Evolutionary conservation across 2,888 invertebrate species (phyloP), one percentile per base, ranked within the genome.

Genomic region (Gastrophysa polygoni): DNA sequence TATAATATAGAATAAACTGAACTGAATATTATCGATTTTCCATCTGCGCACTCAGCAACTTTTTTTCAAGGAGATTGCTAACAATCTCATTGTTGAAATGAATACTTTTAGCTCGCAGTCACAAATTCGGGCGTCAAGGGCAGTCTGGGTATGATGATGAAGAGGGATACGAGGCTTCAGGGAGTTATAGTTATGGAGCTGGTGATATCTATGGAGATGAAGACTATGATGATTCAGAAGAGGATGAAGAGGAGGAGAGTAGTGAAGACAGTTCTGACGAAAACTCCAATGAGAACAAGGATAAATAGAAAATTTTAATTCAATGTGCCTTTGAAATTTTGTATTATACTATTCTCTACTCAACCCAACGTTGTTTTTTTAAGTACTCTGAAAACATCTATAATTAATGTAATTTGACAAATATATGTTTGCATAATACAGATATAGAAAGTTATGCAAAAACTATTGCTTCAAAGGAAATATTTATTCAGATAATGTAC

Each of bases 41-140:
- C n/a, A n/a, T n/a, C n/a, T n/a, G n/a, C n/a, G n/a, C n/a, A n/a
- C n/a, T n/a, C n/a, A n/a, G n/a, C n/a, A n/a, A n/a, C n/a, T n/a
- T 6, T 57, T 11, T 20, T 34, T 10, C 29, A 18, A 18, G 24
- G 43, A 4, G 8, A 16, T 38, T 34, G 34, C n/a, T n/a, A n/a
- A n/a, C n/a, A n/a, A n/a, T n/a, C n/a, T n/a, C n/a, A n/a, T n/a
- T n/a, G n/a, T n/a, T n/a, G n/a, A n/a, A n/a, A n/a, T n/a, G n/a
- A n/a, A n/a, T n/a, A n/a, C n/a, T 78, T 80, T 57, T 78, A 91
- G 91, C 92, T 68, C 89, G 95, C 57, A 90, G 87, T 68, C 95
- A 95, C 80, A 94, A 95, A 78, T 95, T 92, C 84, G 95, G 95
- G 10, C 86, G 95, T 20, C 94, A 95, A 83, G 90, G 89, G 73